Percentiles rank a stretch among this genome's conserved stretches.
These are phyloP conservation scores for Rhineura floridana DNA, from an alignment of 2,113 vertebrate genomes.

Conservation along the genomic window DNA sequence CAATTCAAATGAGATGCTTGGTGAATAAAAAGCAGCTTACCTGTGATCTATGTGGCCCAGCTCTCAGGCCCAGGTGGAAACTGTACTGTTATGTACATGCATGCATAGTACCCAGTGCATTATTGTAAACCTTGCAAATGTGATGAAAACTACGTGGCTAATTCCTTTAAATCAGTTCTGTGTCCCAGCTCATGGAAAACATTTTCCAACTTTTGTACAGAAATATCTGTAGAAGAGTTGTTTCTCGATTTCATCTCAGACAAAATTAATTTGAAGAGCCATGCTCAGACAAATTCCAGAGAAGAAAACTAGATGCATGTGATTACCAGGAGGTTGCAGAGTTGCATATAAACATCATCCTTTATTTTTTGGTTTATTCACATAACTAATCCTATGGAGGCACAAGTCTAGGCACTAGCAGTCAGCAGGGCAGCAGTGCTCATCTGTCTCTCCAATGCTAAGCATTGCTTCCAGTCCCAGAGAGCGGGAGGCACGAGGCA, in stretches of 20 bases:
- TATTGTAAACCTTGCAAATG: background rate
- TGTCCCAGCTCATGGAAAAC: background rate
- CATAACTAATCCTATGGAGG: no score
- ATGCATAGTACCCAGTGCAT: background rate
- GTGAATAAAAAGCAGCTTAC: background rate
- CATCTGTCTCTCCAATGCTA: no score
- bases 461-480: no score
- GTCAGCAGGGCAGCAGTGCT: no score
- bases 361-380: no score
- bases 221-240: background rate
- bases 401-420: no score
- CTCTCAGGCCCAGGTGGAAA: background rate
- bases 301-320: background rate
- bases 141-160: background rate
- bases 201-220: background rate
- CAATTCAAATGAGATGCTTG: background rate
- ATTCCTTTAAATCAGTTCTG: background rate
- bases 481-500: no score
- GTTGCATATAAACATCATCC: background rate
- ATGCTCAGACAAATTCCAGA: background rate
- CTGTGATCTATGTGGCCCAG: background rate
- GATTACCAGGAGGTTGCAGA: background rate
- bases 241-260: background rate
- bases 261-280: background rate
- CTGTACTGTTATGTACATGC: background rate